Percentiles rank a stretch among this genome's conserved stretches.
Evolutionary conservation across 2,888 invertebrate genomes (phyloP).

Genomic region (Notocelia uddmanniana): DNA sequence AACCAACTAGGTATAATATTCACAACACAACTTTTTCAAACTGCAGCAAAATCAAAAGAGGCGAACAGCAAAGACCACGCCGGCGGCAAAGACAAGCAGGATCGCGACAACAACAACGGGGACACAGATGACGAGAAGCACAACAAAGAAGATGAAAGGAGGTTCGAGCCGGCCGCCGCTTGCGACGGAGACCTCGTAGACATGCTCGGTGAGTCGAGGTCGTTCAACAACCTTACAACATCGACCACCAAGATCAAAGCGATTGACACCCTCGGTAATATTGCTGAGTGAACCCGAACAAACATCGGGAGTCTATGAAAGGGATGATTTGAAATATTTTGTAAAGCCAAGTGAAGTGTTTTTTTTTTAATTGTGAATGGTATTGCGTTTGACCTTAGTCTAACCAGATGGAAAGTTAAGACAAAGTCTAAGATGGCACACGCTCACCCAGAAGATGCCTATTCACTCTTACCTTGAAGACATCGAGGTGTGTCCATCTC

Average conservation of each 20-base stretch:
- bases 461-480: too few species aligned
- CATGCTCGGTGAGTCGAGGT: conserved; percentile 88
- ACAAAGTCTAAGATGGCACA: too few species aligned
- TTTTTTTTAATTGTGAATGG: too few species aligned
- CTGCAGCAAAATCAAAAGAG: conserved; percentile 77
- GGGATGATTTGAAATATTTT: too few species aligned
- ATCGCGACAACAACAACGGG: conserved; percentile 87
- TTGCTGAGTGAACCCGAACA: too few species aligned
- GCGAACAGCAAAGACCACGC: conserved; percentile 67
- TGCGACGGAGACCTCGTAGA: conserved; percentile 97
- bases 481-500: too few species aligned
- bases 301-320: too few species aligned
- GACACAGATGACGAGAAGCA: conserved; percentile 89
- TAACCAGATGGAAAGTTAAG: too few species aligned
- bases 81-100: conserved; percentile 76
- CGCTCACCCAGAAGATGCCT: too few species aligned
- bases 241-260: background rate
- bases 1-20: background rate
- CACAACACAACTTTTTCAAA: background rate
- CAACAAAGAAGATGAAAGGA: conserved; percentile 89
- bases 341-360: too few species aligned
- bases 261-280: background rate
- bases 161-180: conserved; percentile 92
- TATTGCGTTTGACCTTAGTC: too few species aligned
- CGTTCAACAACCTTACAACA: too few species aligned